Evolutionary conservation across 2,888 invertebrate genomes (phyloP), one percentile per base, ranked within the genome.

Genomic region (Hanleya hanleyi): DNA sequence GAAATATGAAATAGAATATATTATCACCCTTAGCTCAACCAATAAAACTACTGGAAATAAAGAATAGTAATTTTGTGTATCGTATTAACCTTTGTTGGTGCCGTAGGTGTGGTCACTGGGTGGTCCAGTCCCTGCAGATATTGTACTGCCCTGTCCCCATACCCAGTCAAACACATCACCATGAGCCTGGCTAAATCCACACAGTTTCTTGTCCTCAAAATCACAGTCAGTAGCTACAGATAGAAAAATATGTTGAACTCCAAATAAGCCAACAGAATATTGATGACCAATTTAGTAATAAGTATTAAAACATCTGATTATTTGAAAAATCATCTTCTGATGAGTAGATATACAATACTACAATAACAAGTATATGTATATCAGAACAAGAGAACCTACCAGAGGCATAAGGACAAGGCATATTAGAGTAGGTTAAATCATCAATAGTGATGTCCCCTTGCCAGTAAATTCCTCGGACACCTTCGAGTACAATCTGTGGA

Each of bases 131-230:
- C 61, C 65, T 2, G 68, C 4, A 7, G 82, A 80, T 7, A 72
- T 33, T 18, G 86, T 83, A 1, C 73, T 12, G 2, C 81, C 83
- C 47, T 71, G 76, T 38, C 76, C 69, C 69, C 83, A 73, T 29
- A 75, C 77, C 86, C 86, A 86, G 61, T 85, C 79, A 76, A 86
- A 86, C 64, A 84, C 73, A 71, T 84, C 85, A 51, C 49, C 76
- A 37, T 80, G 70, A 29, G 70, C 64, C 9, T 26, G 35, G 3
- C 22, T 29, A 57, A 74, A 83, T n/a, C 84, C 81, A 71, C 84
- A 84, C 41, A 77, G n/a, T 22, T 77, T 74, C 22, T 69, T 67
- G 32, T 77, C 79, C 69, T 89, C 88, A 83, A 89, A 89, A 77
- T 87, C 86, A 81, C 88, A 89, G 22, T 67, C 67, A 29, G 76